Base-by-base conservation (phyloP, 2,888 invertebrate genomes). In the Nebria brevicollis region DNA sequence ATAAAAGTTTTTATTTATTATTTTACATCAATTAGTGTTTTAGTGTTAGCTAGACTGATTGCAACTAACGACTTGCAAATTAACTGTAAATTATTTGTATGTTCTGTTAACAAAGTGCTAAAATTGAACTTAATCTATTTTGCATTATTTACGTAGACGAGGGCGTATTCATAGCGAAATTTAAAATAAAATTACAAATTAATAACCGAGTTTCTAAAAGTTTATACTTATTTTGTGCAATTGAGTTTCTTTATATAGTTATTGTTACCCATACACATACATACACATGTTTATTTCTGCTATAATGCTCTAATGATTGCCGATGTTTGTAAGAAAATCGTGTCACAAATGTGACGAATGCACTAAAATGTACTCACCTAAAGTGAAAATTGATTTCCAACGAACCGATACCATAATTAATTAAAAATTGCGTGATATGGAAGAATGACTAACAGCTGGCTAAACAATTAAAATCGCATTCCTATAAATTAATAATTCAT, bases 401-500 rank as follows among this genome's bases (percentile, higher is more conserved):
- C 34, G 66, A 54, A 66, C n/a, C 25, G 68, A 75, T 75, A 65
- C 68, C 70, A 54, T 54, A 80, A 80, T 80, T 80, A 80, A 75
- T 80, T 72, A 75, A 75, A 80, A 80, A 80, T 54, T 54, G 54
- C 54, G 11, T 54, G 72, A 80, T 68, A 65, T 73, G 66, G 77
- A 81, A 75, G 54, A 77, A 81, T 66, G 72, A 65, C 76, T 66
- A 81, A 81, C 81, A 81, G 81, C 72, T 81, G 81, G 72, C 73
- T 65, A 81, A 81, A 81, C 77, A 81, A 81, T 81, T 81, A 81
- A 81, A 81, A 81, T 77, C 81, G 73, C 81, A 81, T 81, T 81
- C 77, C 77, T 75, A 81, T 81, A 81, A 81, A 81, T 81, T 81
- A 81, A 81, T 72, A 77, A 81, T 81, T 75, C 80, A 80, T 80